Percentiles rank a stretch among this genome's conserved stretches.
Conservation (phyloP, 2,113 vertebrate genomes). For the Lates calcarifer region DNA sequence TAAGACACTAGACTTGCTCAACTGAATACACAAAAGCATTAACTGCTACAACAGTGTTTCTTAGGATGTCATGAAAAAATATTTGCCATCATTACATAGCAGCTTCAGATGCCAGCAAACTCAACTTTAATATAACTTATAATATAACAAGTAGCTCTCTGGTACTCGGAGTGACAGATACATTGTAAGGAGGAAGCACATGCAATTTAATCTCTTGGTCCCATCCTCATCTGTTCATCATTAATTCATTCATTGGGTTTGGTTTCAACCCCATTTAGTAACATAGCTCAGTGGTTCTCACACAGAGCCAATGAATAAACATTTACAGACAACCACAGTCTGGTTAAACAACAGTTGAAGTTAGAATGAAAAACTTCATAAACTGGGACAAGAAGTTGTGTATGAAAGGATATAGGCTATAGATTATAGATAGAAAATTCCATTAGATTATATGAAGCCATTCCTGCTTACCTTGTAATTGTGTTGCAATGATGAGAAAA, state of each 20-base stretch:
- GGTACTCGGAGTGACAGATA: slow-evolving; percentile 41
- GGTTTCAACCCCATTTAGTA: slow-evolving; percentile 49
- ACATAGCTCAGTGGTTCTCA: slow-evolving; percentile 7
- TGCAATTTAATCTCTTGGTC: slow-evolving; percentile 65
- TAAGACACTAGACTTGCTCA: not conserved
- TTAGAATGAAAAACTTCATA: not conserved
- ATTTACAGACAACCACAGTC: slow-evolving; percentile 5
- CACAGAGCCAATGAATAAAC: slow-evolving; percentile 35
- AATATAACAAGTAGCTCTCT: slow-evolving; percentile 17
- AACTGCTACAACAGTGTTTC: not conserved
- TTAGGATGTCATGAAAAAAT: not conserved
- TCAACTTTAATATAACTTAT: not conserved
- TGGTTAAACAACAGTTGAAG: not conserved
- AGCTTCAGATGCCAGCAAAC: not conserved
- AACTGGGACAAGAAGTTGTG: not conserved
- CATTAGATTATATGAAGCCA: not conserved
- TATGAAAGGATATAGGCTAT: not conserved
- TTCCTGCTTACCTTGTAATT: slow-evolving; percentile 51
- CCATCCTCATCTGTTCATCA: slow-evolving; percentile 63
- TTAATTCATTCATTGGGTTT: slow-evolving; percentile 73
- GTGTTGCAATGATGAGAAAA: not conserved
- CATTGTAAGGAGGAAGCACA: slow-evolving; percentile 34
- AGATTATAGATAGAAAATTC: not conserved
- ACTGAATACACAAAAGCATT: not conserved
- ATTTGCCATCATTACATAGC: not conserved